Evolutionary conservation across 92 coral and sea anemone genomes (phyloP), one percentile per base, ranked within the genome.

Genomic region (Plumapathes pennacea): DNA sequence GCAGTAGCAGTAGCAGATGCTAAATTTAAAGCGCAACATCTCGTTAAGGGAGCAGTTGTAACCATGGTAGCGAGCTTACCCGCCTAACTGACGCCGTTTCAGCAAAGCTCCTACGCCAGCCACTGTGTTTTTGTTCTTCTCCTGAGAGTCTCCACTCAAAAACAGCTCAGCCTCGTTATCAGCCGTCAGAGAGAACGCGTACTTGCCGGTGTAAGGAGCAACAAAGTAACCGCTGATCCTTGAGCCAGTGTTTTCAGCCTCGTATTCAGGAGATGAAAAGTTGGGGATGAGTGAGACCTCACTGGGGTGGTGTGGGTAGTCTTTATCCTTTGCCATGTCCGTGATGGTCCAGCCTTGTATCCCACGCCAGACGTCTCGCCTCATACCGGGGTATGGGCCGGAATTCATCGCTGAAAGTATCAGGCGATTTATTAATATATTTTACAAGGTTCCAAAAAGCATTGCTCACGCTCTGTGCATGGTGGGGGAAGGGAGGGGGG

Each of bases 111-210:
- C n/a, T n/a, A n/a, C n/a, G n/a, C n/a, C 86, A 5, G 89, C 95
- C 55, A 87, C 63, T 50, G 82, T 37, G 43, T 87, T 78, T 54
- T 87, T 87, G 65, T 62, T 77, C 27, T 57, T 62, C 15, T 74
- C 70, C 1, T 41, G 61, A 11, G 78, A 78, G 13, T 71, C 66
- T 2, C 80, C 89, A 39, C 95, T 87, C 24, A 87, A 77, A 68
- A 82, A 87, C 54, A 87, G 30, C 80, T 87, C 95, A 3, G 95
- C 95, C 57, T 87, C 86, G 59, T 87, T 89, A 38, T 83, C 87
- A 11, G 82, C 95, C 28, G 80, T 65, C 67, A 87, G 57, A 17
- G 86, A 59, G 54, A 87, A 87, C 23, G 95, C 77, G 72, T 77
- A 87, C 14, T 51, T 68, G 25, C 95, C 95, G 6, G 95, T 83